phyloP scores from a whole-genome alignment of 2,113 vertebrate species.

The Myrmophylax atrothorax region DNA sequence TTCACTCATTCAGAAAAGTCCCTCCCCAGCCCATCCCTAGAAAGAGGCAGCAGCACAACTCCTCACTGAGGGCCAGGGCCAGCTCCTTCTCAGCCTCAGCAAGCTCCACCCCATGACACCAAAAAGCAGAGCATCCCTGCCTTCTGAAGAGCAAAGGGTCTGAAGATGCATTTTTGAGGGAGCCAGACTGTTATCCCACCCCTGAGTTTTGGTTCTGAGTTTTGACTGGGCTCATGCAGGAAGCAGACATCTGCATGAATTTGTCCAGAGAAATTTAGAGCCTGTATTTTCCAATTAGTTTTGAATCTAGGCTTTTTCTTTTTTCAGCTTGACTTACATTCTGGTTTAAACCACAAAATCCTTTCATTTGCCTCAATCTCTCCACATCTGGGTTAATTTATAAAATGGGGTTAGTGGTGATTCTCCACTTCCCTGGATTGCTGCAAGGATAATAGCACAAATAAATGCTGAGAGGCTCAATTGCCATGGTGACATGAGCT shows the following conservation, averaged over 20 bases:
- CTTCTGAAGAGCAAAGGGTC: not conserved
- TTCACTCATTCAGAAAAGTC: not conserved
- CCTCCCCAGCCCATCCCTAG: not conserved
- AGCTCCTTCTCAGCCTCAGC: not conserved
- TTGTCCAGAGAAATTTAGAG: not conserved
- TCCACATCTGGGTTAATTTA: not conserved
- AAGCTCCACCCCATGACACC: not conserved
- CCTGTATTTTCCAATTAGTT: not conserved
- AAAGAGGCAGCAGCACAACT: accelerated
- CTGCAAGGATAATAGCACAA: not conserved
- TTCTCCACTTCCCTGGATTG: not conserved
- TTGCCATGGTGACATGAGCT: not conserved
- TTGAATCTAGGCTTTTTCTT: not conserved
- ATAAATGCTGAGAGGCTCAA: not conserved
- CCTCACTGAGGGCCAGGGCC: not conserved
- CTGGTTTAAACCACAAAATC: not conserved
- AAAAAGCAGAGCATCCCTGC: accelerated
- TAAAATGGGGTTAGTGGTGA: not conserved
- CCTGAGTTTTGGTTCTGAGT: not conserved
- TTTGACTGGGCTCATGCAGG: not conserved
- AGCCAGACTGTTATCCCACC: not conserved
- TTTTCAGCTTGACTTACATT: not conserved
- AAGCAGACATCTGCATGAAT: not conserved
- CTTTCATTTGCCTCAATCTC: not conserved
- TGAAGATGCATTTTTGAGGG: not conserved